A percentile compares a stretch with the other conserved stretches of the same genome.
Evolutionary conservation across 2,888 invertebrate genomes (phyloP).

Genomic region (Empis stercorea): DNA sequence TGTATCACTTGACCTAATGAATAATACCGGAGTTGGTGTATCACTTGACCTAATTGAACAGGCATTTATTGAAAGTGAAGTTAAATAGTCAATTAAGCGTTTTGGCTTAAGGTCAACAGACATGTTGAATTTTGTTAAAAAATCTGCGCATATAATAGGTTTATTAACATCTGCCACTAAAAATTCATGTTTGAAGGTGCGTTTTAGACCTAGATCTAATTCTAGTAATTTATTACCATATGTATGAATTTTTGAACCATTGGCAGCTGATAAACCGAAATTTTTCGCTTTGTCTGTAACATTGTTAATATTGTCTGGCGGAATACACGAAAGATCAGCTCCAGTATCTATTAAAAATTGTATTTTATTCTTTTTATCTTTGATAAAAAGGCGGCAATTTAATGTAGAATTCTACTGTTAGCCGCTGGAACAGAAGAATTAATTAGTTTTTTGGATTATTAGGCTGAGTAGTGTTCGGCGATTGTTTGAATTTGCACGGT

Average conservation of each 20-base stretch:
- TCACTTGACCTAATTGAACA: neutral
- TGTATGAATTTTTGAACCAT: neutral
- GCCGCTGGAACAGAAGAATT: conserved; percentile 5
- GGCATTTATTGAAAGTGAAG: no score
- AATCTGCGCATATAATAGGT: no score
- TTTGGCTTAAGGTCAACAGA: neutral
- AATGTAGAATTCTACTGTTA: neutral
- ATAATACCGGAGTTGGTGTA: neutral
- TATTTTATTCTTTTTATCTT: conserved; percentile 1
- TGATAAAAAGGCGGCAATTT: conserved; percentile 4
- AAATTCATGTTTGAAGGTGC: no score
- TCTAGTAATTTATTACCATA: conserved; percentile 2
- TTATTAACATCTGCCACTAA: no score
- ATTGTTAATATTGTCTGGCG: no score
- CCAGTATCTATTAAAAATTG: conserved; percentile 1
- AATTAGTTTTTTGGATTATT: conserved; percentile 1
- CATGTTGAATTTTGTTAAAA: neutral
- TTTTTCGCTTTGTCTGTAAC: neutral
- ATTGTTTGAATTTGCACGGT: no score
- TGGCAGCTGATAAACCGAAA: neutral
- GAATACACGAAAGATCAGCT: neutral
- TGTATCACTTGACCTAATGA: neutral
- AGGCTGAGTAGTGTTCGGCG: no score
- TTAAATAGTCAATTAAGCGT: neutral
- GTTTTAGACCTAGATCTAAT: no score